Evolutionary conservation across 2,888 invertebrate genomes (phyloP).

Genomic region (Didymodactylos carnosus): DNA sequence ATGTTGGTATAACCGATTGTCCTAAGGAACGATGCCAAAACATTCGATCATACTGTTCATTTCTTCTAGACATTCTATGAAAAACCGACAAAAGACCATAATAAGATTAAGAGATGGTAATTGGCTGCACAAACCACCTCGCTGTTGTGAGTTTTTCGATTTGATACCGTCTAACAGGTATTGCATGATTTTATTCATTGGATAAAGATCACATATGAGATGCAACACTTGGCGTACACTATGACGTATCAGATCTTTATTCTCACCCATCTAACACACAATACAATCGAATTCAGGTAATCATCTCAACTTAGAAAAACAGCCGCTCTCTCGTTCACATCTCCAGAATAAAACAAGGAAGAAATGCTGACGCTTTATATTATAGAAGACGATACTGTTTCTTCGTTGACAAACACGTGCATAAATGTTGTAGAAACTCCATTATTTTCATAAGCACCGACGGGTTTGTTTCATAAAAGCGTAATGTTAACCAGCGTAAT

Average conservation of each 20-base stretch:
- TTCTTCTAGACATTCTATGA: slow-evolving; percentile 84
- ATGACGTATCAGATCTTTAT: slow-evolving; percentile 77
- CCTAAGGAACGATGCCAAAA: slow-evolving; percentile 59
- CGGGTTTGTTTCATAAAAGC: slow-evolving; percentile 96
- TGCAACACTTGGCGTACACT: slow-evolving; percentile 66
- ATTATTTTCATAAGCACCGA: slow-evolving; percentile 82
- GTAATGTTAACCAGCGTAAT: slow-evolving; percentile 78
- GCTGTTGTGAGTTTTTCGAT: slow-evolving; percentile 83
- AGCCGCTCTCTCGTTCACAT: no score
- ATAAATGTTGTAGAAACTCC: slow-evolving; percentile 66
- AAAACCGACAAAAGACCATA: no score
- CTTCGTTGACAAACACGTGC: slow-evolving; percentile 48
- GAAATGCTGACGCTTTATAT: slow-evolving; percentile 70
- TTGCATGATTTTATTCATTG: slow-evolving; percentile 65
- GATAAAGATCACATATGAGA: slow-evolving; percentile 63
- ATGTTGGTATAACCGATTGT: slow-evolving; percentile 44
- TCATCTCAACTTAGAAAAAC: no score
- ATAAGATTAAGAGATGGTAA: no score
- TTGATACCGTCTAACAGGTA: slow-evolving; percentile 82
- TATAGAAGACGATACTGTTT: slow-evolving; percentile 69
- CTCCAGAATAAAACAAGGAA: slow-evolving; percentile 82
- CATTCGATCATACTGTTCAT: slow-evolving; percentile 63
- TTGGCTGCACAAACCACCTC: no score
- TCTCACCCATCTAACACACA: slow-evolving; percentile 66
- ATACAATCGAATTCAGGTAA: no score